A percentile compares a stretch with the other conserved stretches of the same genome.
Conservation (phyloP, 2,888 invertebrate genomes). For the Alloscopus bannaensis region DNA sequence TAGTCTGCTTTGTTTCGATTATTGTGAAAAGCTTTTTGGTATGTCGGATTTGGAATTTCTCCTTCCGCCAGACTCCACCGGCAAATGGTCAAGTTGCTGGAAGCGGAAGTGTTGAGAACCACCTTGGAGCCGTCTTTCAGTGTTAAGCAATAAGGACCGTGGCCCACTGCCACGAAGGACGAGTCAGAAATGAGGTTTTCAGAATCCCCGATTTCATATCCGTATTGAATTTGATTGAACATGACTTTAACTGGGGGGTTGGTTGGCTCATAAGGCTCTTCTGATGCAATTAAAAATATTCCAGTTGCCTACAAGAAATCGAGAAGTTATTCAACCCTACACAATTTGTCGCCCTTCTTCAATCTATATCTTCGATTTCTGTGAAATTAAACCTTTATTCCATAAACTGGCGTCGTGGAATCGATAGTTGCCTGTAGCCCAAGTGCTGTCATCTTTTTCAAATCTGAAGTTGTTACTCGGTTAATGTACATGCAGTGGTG, state of each 20-base stretch:
- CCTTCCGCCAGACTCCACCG: constrained; percentile 4
- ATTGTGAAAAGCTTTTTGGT: constrained; percentile 22
- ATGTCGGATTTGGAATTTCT: neutral
- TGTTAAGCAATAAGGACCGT: constrained; percentile 33
- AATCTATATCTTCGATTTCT: neutral
- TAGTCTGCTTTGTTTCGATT: neutral
- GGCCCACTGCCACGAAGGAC: constrained; percentile 24
- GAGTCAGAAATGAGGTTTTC: constrained; percentile 32
- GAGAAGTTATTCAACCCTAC: neutral
- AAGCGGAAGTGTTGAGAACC: neutral
- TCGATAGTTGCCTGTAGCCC: neutral
- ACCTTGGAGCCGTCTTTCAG: neutral
- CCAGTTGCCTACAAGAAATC: constrained; percentile 12
- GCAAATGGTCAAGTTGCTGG: constrained; percentile 25
- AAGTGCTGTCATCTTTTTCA: neutral
- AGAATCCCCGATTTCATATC: constrained; percentile 21
- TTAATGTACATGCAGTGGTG: constrained; percentile 40
- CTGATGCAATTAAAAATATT: constrained; percentile 29
- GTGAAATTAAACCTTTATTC: constrained; percentile 30
- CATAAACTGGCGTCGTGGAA: neutral
- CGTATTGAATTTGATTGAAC: constrained; percentile 20
- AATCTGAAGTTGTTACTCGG: neutral
- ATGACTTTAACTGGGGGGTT: constrained; percentile 5
- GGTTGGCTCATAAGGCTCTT: neutral
- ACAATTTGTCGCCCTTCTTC: neutral